Conservation (phyloP, 2,888 invertebrate genomes). For the Macaria notata region DNA sequence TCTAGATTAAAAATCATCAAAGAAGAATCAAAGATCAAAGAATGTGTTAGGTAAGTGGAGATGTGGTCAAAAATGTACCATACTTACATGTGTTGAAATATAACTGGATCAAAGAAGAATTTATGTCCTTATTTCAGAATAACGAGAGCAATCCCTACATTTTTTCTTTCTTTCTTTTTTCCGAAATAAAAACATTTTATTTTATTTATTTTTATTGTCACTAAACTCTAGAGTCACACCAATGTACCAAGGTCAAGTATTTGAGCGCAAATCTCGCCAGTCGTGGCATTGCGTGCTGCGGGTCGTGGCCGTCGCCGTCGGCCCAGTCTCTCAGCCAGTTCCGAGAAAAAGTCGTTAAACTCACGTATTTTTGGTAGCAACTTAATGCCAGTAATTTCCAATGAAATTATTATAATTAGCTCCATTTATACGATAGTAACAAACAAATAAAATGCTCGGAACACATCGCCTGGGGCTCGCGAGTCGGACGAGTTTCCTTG, state of each 20-base stretch:
- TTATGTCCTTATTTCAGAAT: too few species aligned
- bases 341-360: conserved; percentile 80
- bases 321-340: conserved; percentile 63
- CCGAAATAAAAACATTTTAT: too few species aligned
- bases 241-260: conserved; percentile 56
- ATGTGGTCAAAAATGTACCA: too few species aligned
- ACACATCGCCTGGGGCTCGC: conserved; percentile 55
- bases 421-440: conserved; percentile 78
- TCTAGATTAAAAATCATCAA: too few species aligned
- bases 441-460: conserved; percentile 79
- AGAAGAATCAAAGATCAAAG: too few species aligned
- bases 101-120: too few species aligned
- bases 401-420: conserved; percentile 81
- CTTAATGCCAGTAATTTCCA: conserved; percentile 80
- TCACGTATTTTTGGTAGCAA: conserved; percentile 82
- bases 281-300: conserved; percentile 49
- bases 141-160: too few species aligned
- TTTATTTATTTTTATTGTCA: too few species aligned
- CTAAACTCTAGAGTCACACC: too few species aligned
- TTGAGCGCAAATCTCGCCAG: conserved; percentile 44
- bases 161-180: too few species aligned
- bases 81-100: too few species aligned
- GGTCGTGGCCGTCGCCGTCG: conserved; percentile 54
- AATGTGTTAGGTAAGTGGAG: too few species aligned
- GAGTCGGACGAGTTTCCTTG: conserved; percentile 49